A percentile compares a stretch with the other conserved stretches of the same genome.
Conservation (phyloP, 2,797 vertebrate genomes). For the Ciconia nigra region DNA sequence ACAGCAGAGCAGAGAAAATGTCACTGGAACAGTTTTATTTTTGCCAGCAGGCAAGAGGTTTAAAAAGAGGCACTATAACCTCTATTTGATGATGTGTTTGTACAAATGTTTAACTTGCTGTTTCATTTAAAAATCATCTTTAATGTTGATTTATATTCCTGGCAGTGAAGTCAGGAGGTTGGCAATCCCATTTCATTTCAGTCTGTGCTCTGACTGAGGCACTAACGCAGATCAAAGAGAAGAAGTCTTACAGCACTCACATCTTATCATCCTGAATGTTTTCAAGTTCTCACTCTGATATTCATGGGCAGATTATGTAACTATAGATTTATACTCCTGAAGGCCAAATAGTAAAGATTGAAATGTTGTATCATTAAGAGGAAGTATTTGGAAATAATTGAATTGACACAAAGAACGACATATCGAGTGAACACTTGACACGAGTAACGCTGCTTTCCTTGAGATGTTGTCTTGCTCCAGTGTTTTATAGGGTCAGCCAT, state of each 20-base stretch:
- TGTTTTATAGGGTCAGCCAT: neutral
- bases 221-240: neutral
- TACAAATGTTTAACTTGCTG: constrained; percentile 55
- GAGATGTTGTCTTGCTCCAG: neutral
- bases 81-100: constrained; percentile 49
- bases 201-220: constrained; percentile 6
- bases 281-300: constrained; percentile 11
- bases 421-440: neutral
- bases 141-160: constrained; percentile 59
- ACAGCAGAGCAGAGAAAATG: constrained; percentile 34
- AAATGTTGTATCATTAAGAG: neutral
- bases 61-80: constrained; percentile 29
- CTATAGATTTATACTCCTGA: neutral
- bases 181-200: constrained; percentile 28
- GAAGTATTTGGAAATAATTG: neutral
- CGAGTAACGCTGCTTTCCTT: neutral
- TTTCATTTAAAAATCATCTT: constrained; percentile 42
- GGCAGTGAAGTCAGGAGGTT: constrained; percentile 46
- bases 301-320: constrained; percentile 25
- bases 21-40: constrained; percentile 51
- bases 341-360: neutral
- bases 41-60: constrained; percentile 48
- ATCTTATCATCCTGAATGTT: constrained; percentile 11
- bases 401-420: neutral
- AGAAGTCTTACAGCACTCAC: neutral